Base-by-base conservation (phyloP, 2,797 vertebrate genomes). In the Spinibarbus caldwelli region DNA sequence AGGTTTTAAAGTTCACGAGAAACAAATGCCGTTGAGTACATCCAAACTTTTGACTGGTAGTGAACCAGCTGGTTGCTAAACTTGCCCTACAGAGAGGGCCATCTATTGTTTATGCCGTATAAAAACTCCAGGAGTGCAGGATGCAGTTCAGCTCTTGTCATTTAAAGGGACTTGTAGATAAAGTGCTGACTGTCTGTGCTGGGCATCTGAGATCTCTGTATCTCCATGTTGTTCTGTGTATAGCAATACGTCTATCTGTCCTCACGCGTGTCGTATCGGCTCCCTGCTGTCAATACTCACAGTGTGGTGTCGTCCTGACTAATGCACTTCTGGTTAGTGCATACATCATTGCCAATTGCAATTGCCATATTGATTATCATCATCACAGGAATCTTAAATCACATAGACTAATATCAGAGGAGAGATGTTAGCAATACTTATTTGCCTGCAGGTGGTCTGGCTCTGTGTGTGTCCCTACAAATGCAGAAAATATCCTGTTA, bases 241-340 rank as follows among this genome's bases (percentile, higher is more conserved):
- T 91, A 93, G 87, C 92, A 89, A 92, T 93, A 88, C 90, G 86
- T 94, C 91, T 94, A 91, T 88, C 91, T 92, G 91, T 92, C 92
- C 87, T 87, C 82, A 73, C 80, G 70, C 45, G 59, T 91, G 90
- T 92, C 88, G 91, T 91, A 86, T 92, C 75, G 87, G 92, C 90
- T 81, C 29, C 38, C 86, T 67, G 86, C 91, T 93, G 92, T 93
- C 91, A 89, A 94, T 94, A 93, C 78, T 87, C 82, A 84, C 80
- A 83, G 86, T 86, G 91, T 85, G 88, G 86, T 90, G 89, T 90
- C 83, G 52, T 90, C 92, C 87, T 94, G 92, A 94, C 92, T 92
- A 93, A 93, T 93, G 90, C 87, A 80, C 70, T 66, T 64, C 83
- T 85, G 83, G 41, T 83, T 84, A 52, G 75, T 83, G 68, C 45